Evolutionary conservation across 35 echinoderm and acorn worm species (phyloP), one percentile per base, ranked within the genome.

Genomic region (Strongylocentrotus purpuratus): DNA sequence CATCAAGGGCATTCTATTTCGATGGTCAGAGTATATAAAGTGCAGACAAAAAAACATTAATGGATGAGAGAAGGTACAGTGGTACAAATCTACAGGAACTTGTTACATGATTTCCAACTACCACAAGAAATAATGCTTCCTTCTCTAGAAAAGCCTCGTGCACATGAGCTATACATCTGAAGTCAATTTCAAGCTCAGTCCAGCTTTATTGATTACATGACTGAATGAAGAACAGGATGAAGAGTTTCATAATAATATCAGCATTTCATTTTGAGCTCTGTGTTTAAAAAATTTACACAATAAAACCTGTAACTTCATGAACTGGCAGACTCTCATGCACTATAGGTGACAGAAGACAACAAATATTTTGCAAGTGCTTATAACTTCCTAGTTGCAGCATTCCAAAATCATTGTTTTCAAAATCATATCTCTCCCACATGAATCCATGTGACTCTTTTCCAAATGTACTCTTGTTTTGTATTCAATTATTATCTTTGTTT

Each of bases 1-100:
- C 31, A 20, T 93, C 91, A 13, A 93, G 91, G 48, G 15, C 91
- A 58, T 58, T 58, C 91, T 93, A 33, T 93, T 93, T 58, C 10
- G 14, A 58, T 3, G 32, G 33, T 17, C 87, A 89, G 33, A 12
- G 17, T 17, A 45, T 22, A 31, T 31, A 31, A 86, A 86, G 85
- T 10, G 50, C 15, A 55, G 0, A 55, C 50, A 55, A 55, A 12
- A 41, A 41, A 13, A 55, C 15, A 10, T 55, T 15, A 55, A 55
- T 55, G 10, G 10, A 55, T 55, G 50, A 15, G 15, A 55, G 50
- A 55, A 14, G 50, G 50, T 55, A 55, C 10, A 14, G 50, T 41
- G 35, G 0, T 41, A 41, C 15, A 55, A 55, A 55, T 55, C 50
- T 55, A 55, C 9, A 11, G 35, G 50, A 55, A 55, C 50, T 13